phyloP scores from a whole-genome alignment of 2,113 vertebrate species.

The Nanger granti region DNA sequence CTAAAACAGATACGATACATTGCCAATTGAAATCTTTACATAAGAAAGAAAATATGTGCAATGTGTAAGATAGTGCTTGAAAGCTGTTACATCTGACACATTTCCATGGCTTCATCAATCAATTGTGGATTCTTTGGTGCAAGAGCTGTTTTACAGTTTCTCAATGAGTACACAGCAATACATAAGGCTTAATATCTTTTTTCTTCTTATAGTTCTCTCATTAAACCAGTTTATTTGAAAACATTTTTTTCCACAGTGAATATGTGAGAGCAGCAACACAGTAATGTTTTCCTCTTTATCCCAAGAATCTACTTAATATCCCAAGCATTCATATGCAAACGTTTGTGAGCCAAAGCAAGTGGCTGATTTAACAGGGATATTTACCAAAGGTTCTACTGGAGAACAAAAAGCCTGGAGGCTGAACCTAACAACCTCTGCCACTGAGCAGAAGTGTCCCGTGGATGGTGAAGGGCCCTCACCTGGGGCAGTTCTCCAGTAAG shows the following conservation, averaged over 20 bases:
- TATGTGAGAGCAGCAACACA: conserved; percentile 50
- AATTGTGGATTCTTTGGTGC: conserved; percentile 57
- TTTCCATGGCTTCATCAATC: conserved; percentile 74
- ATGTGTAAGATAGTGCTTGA: conserved; percentile 73
- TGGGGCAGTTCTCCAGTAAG: not conserved
- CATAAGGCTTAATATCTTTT: not conserved
- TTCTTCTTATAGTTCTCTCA: conserved; percentile 39
- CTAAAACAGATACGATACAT: conserved; percentile 73
- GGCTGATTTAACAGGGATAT: not conserved
- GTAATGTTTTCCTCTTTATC: conserved; percentile 27
- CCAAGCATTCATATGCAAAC: conserved; percentile 29
- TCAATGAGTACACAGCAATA: not conserved
- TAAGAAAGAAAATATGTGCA: conserved; percentile 70
- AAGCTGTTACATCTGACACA: conserved; percentile 76
- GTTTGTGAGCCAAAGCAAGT: not conserved
- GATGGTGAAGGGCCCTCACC: not conserved
- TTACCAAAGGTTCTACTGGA: not conserved
- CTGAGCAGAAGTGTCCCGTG: rapidly evolving
- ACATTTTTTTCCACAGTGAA: conserved; percentile 52
- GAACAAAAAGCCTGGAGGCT: not conserved
- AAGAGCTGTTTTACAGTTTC: conserved; percentile 57
- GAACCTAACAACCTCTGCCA: not conserved
- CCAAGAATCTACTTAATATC: conserved; percentile 43
- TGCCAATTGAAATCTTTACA: conserved; percentile 75
- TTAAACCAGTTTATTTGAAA: conserved; percentile 64